These are phyloP conservation scores for Littorina saxatilis DNA, from an alignment of 1,140 invertebrate species.

Conservation along the genomic window DNA sequence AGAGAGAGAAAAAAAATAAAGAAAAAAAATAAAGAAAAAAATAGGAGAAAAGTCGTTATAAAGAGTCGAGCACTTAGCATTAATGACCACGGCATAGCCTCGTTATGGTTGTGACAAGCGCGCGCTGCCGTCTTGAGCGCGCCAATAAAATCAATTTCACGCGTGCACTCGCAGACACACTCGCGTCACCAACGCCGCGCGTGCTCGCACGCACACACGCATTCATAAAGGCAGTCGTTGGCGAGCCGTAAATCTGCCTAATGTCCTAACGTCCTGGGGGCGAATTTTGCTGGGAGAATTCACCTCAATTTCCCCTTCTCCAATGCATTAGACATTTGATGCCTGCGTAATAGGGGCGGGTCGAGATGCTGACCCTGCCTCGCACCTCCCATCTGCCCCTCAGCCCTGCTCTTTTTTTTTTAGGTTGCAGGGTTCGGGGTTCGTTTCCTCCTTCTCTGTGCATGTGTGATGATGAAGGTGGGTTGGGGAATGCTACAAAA, in stretches of 20 bases:
- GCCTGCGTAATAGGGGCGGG: constrained; percentile 28
- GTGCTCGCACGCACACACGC: constrained; percentile 24
- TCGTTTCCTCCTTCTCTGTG: not conserved
- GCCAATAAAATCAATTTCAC: constrained; percentile 30
- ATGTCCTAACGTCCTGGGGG: constrained; percentile 32
- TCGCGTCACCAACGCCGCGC: not conserved
- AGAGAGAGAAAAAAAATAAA: no score
- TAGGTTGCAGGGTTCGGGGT: not conserved
- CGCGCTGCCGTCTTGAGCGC: not conserved
- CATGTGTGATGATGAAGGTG: no score
- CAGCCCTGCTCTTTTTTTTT: not conserved
- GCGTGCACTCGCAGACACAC: constrained; percentile 21
- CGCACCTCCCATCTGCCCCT: constrained; percentile 26
- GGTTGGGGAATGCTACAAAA: no score
- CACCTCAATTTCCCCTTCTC: constrained; percentile 31
- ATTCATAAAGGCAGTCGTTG: constrained; percentile 20
- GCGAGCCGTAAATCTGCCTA: constrained; percentile 29
- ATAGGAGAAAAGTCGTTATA: no score
- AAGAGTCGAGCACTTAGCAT: constrained; percentile 11
- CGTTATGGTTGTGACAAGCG: not conserved
- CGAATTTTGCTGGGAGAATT: constrained; percentile 31
- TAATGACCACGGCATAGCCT: not conserved
- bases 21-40: no score
- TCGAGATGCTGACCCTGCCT: constrained; percentile 13
- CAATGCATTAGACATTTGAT: constrained; percentile 33